Percentiles rank a stretch among this genome's conserved stretches.
phyloP scores from a whole-genome alignment of 1,140 invertebrate species.

The Sesamia nonagrioides region DNA sequence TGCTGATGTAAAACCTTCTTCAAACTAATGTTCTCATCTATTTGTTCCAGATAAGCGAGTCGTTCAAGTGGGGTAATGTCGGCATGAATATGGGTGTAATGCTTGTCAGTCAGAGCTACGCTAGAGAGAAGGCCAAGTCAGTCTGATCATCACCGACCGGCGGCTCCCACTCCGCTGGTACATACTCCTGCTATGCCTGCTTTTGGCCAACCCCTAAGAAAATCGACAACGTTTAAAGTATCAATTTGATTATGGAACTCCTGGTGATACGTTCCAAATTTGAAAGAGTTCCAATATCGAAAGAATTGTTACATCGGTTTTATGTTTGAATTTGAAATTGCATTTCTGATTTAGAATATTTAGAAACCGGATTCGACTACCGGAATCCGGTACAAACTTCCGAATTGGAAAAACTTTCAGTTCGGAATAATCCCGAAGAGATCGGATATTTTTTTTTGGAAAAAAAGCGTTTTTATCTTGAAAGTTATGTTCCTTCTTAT shows the following conservation, averaged over 20 bases:
- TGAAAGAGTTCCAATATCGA: constrained; percentile 39
- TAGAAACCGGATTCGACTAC: neutral
- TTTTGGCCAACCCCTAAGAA: constrained; percentile 74
- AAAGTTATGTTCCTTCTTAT: constrained; percentile 51
- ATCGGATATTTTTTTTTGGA: constrained; percentile 38
- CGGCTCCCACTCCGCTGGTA: constrained; percentile 65
- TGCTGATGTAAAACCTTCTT: neutral
- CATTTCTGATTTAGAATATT: constrained; percentile 38
- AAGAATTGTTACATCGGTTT: constrained; percentile 17
- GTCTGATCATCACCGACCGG: constrained; percentile 81
- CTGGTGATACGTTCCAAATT: neutral
- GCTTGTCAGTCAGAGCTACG: constrained; percentile 87
- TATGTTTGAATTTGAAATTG: constrained; percentile 38
- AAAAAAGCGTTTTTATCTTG: constrained; percentile 29
- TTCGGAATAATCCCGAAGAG: constrained; percentile 41
- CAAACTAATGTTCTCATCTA: constrained; percentile 52
- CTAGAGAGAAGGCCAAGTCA: constrained; percentile 83
- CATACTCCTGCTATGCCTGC: constrained; percentile 71
- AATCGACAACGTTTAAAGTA: constrained; percentile 76
- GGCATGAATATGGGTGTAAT: constrained; percentile 90
- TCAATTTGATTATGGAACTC: constrained; percentile 23
- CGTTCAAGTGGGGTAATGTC: constrained; percentile 90
- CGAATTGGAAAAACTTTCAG: constrained; percentile 22
- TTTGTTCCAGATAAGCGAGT: constrained; percentile 90
- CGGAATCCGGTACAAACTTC: constrained; percentile 18